phyloP scores from a whole-genome alignment of 2,113 vertebrate genomes.

The crab-eating macaque (Macaca fascicularis) region DNA sequence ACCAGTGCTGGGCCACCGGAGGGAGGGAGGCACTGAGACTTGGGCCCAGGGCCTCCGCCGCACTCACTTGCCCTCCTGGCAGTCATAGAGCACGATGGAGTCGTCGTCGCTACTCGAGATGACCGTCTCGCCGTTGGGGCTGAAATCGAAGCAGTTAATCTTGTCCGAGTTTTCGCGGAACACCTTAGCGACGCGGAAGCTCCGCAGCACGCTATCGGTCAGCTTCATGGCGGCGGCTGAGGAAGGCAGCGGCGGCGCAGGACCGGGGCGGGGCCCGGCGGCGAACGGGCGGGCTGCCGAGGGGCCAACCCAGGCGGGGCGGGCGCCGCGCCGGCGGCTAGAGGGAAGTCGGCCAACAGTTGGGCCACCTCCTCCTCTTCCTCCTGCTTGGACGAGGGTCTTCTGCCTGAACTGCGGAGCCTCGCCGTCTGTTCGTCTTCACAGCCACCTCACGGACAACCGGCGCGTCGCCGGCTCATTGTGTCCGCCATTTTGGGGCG shows the following conservation, averaged over 20 bases:
- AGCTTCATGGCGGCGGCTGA: constrained; percentile 91
- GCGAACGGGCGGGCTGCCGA: neutral
- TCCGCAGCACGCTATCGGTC: constrained; percentile 98
- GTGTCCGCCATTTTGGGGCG: constrained; percentile 84
- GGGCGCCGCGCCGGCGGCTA: neutral
- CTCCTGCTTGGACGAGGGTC: neutral
- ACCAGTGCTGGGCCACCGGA: neutral
- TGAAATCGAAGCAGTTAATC: constrained; percentile 99
- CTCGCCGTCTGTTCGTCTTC: neutral
- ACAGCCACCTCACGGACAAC: constrained; percentile 56
- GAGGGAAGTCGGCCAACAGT: neutral
- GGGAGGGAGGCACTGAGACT: neutral
- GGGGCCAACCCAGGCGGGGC: constrained; percentile 5
- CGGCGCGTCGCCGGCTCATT: constrained; percentile 76
- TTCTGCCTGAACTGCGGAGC: neutral
- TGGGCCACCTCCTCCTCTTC: neutral
- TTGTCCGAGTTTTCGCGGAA: constrained; percentile 99
- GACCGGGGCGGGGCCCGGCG: constrained; percentile 66
- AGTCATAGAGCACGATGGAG: constrained; percentile 97
- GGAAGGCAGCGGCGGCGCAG: constrained; percentile 33
- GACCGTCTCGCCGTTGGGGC: constrained; percentile 97
- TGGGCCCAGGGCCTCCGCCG: constrained; percentile 24
- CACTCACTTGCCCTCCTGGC: constrained; percentile 99
- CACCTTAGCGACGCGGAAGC: constrained; percentile 98
- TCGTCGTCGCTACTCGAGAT: constrained; percentile 99